These are phyloP conservation scores for Chionis minor DNA, from an alignment of 2,113 vertebrate species.

Conservation along the genomic window DNA sequence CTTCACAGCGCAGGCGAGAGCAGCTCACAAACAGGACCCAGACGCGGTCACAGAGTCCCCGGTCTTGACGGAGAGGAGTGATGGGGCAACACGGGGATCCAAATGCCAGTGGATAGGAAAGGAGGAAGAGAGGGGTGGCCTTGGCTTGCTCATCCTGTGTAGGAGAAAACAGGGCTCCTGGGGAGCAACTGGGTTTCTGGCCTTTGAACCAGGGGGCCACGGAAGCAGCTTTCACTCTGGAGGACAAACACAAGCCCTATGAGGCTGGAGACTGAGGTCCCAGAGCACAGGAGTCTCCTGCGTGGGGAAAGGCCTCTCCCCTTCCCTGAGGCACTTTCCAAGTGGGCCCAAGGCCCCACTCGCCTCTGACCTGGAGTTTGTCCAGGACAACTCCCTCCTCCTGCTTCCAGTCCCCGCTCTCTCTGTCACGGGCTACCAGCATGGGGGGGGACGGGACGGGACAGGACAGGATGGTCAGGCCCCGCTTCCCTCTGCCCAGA, in stretches of 20 bases:
- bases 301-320: neutral
- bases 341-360: neutral
- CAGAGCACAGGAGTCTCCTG: neutral
- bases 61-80: fast-evolving
- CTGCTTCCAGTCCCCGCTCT: neutral
- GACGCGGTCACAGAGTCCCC: fast-evolving
- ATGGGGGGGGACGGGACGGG: too few species aligned
- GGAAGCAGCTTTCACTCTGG: neutral
- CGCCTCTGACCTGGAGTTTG: constrained; percentile 3
- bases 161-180: neutral
- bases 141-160: fast-evolving
- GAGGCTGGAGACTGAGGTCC: neutral
- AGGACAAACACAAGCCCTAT: neutral
- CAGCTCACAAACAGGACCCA: neutral
- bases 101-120: neutral
- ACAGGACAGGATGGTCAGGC: fast-evolving
- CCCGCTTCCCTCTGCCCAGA: neutral
- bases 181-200: neutral
- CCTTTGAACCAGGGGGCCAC: neutral
- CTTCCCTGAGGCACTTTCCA: neutral
- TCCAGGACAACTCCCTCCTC: neutral
- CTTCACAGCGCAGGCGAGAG: neutral
- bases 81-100: neutral
- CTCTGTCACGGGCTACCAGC: fast-evolving
- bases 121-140: neutral